Base-by-base conservation (phyloP, 2,797 vertebrate species). In the Labeo calbasu region DNA sequence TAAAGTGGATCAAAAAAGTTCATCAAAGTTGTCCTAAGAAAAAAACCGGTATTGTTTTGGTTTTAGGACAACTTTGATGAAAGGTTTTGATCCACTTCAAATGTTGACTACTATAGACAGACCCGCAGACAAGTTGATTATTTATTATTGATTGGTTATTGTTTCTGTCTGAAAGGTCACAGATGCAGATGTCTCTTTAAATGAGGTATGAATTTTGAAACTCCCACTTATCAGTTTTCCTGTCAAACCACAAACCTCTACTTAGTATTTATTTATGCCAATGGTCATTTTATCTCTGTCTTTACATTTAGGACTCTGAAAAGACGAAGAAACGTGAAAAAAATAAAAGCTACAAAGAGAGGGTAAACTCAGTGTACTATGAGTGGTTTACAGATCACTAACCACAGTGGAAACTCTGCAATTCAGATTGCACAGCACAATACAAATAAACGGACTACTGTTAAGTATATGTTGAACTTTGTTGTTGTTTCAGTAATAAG, bases 311-410 rank as follows among this genome's bases (percentile, higher is more conserved):
- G 86, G 57, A 10, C 23, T 48, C 69, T 66, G 50, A 13, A 68
- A 65, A 50, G 14, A 11, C 0, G 21, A 86, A 51, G n/a, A 82
- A 50, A 53, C 55, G 43, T 8, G 3, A 25, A 9, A 50, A 15
- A 1, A 19, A 17, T 14, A 66, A 63, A 81, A 66, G 55, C 40
- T 88, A 70, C 70, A 59, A 17, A 43, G 86, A 87, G 66, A 84
- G 55, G 78, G 48, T 84, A 6, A 88, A 86, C 65, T 87, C 88
- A 0, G 43, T 88, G 25, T 88, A 88, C 57, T 72, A 43, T 7
- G n/a, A 77, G 17, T 87, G 79, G 73, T 14, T 25, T 2, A 7
- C 12, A 7, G 84, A 23, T 19, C 7, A 36, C 3, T 0, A 2
- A 13, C 21, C n/a, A 23, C 9, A 46, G 13, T 6, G 6, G 17